Base-by-base conservation (phyloP, 2,797 vertebrate genomes). In the Pseudotriccus pelzelni region DNA sequence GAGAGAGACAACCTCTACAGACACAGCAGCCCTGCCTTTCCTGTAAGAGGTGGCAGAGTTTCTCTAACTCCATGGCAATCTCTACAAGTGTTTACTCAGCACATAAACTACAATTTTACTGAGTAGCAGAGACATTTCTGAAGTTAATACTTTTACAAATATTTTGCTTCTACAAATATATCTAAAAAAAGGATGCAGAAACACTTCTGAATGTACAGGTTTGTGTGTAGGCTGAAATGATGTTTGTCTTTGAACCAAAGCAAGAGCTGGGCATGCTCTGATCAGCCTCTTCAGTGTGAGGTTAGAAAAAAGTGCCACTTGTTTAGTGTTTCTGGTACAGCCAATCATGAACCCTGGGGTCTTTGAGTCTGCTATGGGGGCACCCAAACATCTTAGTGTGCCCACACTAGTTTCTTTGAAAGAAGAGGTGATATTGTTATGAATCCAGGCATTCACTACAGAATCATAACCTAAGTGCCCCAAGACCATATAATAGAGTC, bases 281-380 rank as follows among this genome's bases (percentile, higher is more conserved):
- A 90, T 70, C 20, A 20, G 77, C 9, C 2, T 55, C 24, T 72
- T 64, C 46, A 22, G 20, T 0, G 0, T 14, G 34, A 52, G 4
- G 47, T 70, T 44, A 84, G 53, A 32, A 59, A 84, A 59, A 64
- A 46, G 41, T n/a, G 12, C 64, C 25, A 46, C 8, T 62, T 62
- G 6, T 72, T 89, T 46, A 0, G 5, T 39, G 39, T 72, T 89
- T 81, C 64, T 89, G 66, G 53, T 30, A 25, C 1, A 9, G 5
- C 13, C 25, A 89, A 18, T 36, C 27, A 58, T 44, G 49, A 79
- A 82, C 32, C 20, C 67, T 69, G 81, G 27, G 15, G 62, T 27
- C 39, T 63, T 59, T 0, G 0, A 8, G 23, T 32, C 37, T 8
- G 2, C 0, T 0, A 0, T 22, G 41, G 16, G 43, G 6, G 12